Percentiles rank a stretch among this genome's conserved stretches.
Evolutionary conservation across 2,888 invertebrate species (phyloP).

Genomic region (Drosophila koepferae): DNA sequence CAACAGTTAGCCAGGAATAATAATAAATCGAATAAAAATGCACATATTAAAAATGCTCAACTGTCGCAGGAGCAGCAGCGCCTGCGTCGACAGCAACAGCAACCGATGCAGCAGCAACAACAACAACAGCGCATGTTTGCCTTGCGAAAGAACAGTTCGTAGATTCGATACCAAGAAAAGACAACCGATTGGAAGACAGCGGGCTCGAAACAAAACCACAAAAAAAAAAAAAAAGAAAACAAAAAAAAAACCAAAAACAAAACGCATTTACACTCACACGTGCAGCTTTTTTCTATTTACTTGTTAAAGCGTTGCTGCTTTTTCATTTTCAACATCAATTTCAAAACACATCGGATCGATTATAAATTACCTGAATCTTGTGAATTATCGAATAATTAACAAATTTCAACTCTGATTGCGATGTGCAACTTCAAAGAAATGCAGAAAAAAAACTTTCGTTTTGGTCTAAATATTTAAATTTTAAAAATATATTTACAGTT

Average conservation of each 20-base stretch:
- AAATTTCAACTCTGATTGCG: slow-evolving; percentile 3
- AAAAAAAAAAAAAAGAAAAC: background rate
- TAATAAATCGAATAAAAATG: slow-evolving; percentile 29
- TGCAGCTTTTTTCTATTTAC: slow-evolving; percentile 1
- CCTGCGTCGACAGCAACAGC: slow-evolving; percentile 21
- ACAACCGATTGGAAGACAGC: background rate
- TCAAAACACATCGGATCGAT: slow-evolving; percentile 1
- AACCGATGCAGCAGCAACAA: background rate
- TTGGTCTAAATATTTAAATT: slow-evolving; percentile 16
- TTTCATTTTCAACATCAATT: slow-evolving; percentile 1
- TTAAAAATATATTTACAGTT: slow-evolving; percentile 10
- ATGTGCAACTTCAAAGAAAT: background rate
- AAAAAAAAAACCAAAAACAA: background rate
- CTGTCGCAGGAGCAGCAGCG: slow-evolving; percentile 25
- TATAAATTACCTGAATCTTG: slow-evolving; percentile 5
- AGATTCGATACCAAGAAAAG: slow-evolving; percentile 9
- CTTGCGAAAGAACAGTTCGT: slow-evolving; percentile 43
- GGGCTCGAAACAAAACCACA: background rate
- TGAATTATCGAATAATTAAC: slow-evolving; percentile 9
- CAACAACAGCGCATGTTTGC: slow-evolving; percentile 37
- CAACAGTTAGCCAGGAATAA: slow-evolving; percentile 11
- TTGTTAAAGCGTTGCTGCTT: slow-evolving; percentile 5
- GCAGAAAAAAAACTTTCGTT: background rate
- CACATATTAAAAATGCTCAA: slow-evolving; percentile 7
- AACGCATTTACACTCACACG: slow-evolving; percentile 3